A percentile compares a stretch with the other conserved stretches of the same genome.
Conservation (phyloP, 2,888 invertebrate species). For the Pheosia tremula region DNA sequence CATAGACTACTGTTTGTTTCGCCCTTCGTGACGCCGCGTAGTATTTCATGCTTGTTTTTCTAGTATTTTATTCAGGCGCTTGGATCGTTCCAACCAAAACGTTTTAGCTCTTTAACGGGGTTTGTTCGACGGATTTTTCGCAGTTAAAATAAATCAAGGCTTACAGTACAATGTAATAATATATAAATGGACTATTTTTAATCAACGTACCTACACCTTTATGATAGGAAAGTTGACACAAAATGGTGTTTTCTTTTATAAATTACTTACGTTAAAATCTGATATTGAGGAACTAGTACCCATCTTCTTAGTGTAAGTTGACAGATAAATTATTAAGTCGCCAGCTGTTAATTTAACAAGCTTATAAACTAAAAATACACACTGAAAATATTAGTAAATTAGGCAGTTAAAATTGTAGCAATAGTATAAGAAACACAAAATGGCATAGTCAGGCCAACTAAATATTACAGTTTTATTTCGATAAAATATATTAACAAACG, state of each 20-base stretch:
- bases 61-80: constrained; percentile 42
- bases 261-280: no score
- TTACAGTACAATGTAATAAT: constrained; percentile 6
- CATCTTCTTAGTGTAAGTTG: no score
- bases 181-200: not conserved
- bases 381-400: no score
- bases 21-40: not conserved
- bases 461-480: not conserved
- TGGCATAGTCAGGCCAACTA: no score
- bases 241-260: no score
- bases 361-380: no score
- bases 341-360: no score
- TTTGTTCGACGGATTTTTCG: constrained; percentile 35
- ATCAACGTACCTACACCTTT: not conserved
- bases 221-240: no score
- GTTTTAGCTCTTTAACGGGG: constrained; percentile 40
- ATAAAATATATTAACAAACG: not conserved
- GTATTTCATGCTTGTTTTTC: constrained; percentile 35
- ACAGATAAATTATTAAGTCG: no score
- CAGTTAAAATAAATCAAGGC: constrained; percentile 38
- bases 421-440: no score
- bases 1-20: not conserved
- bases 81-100: constrained; percentile 46
- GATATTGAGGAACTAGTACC: no score
- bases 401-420: no score